These are phyloP conservation scores for Xestoiulus laeticollis DNA, from an alignment of 2,888 invertebrate genomes.

Conservation along the genomic window DNA sequence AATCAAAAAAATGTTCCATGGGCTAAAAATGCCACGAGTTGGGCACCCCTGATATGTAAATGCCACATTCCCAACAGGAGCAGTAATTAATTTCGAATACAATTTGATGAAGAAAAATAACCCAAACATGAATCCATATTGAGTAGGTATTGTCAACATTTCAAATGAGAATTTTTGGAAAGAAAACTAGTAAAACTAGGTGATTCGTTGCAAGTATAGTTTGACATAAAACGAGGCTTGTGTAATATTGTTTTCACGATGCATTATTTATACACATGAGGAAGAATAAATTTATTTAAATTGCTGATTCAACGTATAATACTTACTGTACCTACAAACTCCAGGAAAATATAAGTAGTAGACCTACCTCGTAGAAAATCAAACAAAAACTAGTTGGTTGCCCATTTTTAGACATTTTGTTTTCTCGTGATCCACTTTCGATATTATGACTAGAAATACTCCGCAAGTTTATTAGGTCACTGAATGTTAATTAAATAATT, in stretches of 20 bases:
- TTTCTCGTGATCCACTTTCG: slow-evolving; percentile 5
- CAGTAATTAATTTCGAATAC: no score
- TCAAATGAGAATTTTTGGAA: no score
- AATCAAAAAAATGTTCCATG: no score
- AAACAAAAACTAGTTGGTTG: background rate
- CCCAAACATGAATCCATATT: no score
- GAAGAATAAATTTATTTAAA: background rate
- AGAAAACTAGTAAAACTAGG: no score
- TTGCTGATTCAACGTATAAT: background rate
- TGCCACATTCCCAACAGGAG: no score
- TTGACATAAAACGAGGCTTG: no score
- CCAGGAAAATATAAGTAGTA: background rate
- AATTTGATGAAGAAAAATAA: no score
- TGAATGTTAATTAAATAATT: slow-evolving; percentile 1
- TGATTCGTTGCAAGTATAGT: no score
- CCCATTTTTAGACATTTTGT: slow-evolving; percentile 30
- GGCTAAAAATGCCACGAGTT: no score
- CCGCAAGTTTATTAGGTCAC: slow-evolving; percentile 35
- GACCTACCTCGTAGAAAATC: background rate
- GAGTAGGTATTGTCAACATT: no score
- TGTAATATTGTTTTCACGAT: background rate
- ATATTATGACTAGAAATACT: slow-evolving; percentile 34
- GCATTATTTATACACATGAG: background rate
- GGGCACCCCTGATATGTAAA: no score
- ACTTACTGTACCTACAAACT: background rate